Conservation (phyloP, 2,888 invertebrate genomes). For the Xestia ashworthii region DNA sequence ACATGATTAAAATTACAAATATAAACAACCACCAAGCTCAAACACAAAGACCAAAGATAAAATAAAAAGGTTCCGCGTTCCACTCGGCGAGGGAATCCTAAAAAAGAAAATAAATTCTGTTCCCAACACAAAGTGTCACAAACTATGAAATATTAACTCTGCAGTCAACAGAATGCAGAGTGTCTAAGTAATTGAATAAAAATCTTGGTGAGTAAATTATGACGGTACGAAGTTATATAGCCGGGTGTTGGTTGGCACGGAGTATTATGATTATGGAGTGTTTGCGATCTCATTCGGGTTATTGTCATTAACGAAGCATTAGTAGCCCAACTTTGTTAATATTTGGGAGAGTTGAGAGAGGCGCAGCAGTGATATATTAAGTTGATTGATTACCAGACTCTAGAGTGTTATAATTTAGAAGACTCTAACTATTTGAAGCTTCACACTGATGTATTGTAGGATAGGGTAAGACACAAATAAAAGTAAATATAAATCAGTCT, state of each 20-base stretch:
- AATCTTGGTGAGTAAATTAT: slow-evolving; percentile 67
- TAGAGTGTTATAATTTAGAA: not conserved
- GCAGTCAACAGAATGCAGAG: slow-evolving; percentile 69
- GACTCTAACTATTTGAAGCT: not conserved
- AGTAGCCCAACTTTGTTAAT: not conserved
- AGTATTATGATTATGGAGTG: slow-evolving; percentile 31
- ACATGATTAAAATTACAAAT: not conserved
- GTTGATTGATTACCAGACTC: not conserved
- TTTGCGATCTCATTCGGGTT: slow-evolving; percentile 9
- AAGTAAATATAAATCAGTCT: not conserved
- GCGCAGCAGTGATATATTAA: not conserved
- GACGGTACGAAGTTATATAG: slow-evolving; percentile 37
- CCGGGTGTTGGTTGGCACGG: slow-evolving; percentile 11
- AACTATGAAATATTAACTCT: slow-evolving; percentile 72
- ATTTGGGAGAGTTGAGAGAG: not conserved
- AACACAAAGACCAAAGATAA: not conserved
- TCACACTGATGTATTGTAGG: not conserved
- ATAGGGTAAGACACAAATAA: too few relatives aligned
- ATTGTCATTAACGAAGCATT: slow-evolving; percentile 20
- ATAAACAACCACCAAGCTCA: not conserved
- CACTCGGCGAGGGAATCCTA: slow-evolving; percentile 18
- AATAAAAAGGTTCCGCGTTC: not conserved
- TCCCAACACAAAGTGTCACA: slow-evolving; percentile 65
- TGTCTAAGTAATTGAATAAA: slow-evolving; percentile 70
- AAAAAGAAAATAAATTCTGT: slow-evolving; percentile 48